Conservation (phyloP, 2,797 vertebrate genomes). For the Brachyalestes nurse region DNA sequence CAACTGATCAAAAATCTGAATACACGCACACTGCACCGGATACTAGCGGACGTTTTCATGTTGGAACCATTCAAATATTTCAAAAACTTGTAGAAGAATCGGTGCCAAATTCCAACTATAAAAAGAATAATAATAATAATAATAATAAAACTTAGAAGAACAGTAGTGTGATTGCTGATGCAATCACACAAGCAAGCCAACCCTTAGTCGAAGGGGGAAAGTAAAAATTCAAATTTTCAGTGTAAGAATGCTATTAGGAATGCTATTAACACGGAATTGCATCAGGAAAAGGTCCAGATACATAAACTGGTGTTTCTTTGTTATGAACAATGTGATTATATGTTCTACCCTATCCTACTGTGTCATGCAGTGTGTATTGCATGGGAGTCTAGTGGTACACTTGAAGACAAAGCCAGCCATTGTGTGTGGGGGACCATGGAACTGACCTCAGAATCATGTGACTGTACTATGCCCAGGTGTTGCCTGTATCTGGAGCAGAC, state of each 20-base stretch:
- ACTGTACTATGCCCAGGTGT: conserved; percentile 55
- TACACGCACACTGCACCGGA: too few species aligned
- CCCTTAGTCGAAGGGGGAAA: conserved; percentile 31
- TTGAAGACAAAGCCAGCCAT: conserved; percentile 56
- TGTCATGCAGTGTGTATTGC: conserved; percentile 53
- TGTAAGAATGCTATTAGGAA: conserved; percentile 12
- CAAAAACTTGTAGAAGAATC: too few species aligned
- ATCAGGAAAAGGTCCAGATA: conserved; percentile 47
- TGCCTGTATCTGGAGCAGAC: conserved; percentile 55
- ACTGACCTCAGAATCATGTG: conserved; percentile 57
- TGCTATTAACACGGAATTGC: conserved; percentile 52
- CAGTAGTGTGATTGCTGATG: too few species aligned
- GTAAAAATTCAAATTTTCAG: conserved; percentile 27
- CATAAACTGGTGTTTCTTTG: conserved; percentile 34
- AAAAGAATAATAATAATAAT: too few species aligned
- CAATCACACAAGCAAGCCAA: conserved; percentile 6
- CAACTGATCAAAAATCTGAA: too few species aligned
- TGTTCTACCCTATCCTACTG: conserved; percentile 47
- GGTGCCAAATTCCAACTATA: too few species aligned
- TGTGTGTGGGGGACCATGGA: conserved; percentile 42
- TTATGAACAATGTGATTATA: conserved; percentile 48
- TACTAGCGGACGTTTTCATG: too few species aligned
- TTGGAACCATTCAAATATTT: too few species aligned
- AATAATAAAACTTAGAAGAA: too few species aligned
- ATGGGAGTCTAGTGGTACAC: conserved; percentile 51